Conservation (phyloP, 2,113 vertebrate species). For the Burhinus oedicnemus region DNA sequence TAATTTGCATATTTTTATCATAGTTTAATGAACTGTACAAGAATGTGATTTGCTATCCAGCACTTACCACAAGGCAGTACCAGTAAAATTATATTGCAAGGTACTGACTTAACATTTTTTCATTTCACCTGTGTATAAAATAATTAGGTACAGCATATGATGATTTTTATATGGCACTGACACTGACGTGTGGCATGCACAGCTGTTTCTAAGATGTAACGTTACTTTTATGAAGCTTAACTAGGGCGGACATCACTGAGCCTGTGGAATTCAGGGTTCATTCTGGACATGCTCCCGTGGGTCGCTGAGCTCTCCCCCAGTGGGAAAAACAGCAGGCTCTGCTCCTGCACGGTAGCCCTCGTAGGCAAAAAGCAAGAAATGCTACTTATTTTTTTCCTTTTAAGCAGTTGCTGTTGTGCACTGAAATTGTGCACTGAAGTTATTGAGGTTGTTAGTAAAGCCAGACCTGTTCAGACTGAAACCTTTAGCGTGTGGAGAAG, state of each 20-base stretch:
- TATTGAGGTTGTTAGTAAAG: background rate
- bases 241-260: background rate
- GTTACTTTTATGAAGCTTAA: conserved; percentile 8
- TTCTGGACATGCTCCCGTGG: background rate
- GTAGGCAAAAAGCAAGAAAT: background rate
- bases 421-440: background rate
- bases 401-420: background rate
- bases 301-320: background rate
- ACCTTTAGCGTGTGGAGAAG: background rate
- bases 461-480: background rate
- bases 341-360: background rate
- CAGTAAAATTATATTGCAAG: background rate
- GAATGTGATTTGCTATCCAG: conserved; percentile 38
- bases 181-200: conserved; percentile 19
- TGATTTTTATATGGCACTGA: background rate
- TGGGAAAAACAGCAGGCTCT: background rate
- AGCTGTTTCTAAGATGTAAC: conserved; percentile 4
- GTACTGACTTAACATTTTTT: conserved; percentile 11
- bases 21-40: background rate
- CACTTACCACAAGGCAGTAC: conserved; percentile 20
- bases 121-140: conserved; percentile 44
- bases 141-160: background rate
- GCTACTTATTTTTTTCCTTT: background rate
- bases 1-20: conserved; percentile 4
- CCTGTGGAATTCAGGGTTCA: conserved; percentile 23